phyloP scores from a whole-genome alignment of 2,113 vertebrate genomes.

The Bothrops jararaca region DNA sequence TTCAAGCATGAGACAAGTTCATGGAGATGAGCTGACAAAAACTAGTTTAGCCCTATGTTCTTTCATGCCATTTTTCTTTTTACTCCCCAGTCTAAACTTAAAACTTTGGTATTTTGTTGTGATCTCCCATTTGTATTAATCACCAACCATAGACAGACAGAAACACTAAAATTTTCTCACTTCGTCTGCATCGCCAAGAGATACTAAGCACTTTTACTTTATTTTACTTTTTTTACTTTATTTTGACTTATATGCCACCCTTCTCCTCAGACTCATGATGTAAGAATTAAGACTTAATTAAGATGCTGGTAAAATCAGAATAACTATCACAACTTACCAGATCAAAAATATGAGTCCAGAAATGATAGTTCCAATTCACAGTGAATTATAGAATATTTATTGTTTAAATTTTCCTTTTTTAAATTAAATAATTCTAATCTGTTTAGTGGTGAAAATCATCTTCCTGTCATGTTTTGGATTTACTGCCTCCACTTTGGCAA shows the following conservation, averaged over 20 bases:
- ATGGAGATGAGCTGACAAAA: background rate
- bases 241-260: too few species aligned
- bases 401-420: slow-evolving; percentile 15
- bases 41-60: background rate
- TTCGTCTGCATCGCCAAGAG: background rate
- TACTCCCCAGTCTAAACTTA: background rate
- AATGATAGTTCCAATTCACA: background rate
- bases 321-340: background rate
- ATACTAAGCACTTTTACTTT: background rate
- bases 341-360: background rate
- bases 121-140: background rate
- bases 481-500: slow-evolving; percentile 61
- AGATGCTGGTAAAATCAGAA: background rate
- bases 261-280: too few species aligned
- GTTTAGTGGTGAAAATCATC: slow-evolving; percentile 57
- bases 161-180: background rate
- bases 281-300: background rate
- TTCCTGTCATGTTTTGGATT: slow-evolving; percentile 67
- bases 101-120: background rate
- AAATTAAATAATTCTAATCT: slow-evolving; percentile 54
- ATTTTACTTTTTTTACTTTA: too few species aligned
- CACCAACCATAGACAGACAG: background rate
- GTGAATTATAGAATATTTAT: background rate
- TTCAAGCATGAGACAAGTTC: background rate
- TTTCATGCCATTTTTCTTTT: background rate